Evolutionary conservation across 92 coral and sea anemone genomes (phyloP).

Genomic region (Bergia puertoricense): DNA sequence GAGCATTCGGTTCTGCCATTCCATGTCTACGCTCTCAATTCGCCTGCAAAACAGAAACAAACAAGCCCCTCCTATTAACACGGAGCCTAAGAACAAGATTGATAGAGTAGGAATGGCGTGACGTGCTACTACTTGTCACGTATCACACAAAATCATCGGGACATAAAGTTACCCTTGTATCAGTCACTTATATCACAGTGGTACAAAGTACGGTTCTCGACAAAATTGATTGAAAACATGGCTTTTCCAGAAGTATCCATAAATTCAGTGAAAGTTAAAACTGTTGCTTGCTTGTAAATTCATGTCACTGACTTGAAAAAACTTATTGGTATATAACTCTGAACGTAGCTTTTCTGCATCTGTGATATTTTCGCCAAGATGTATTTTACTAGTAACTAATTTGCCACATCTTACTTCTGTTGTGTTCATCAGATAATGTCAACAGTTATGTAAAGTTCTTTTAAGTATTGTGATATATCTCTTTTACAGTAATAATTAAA

Average conservation of each 20-base stretch:
- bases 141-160: not conserved
- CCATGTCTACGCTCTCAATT: constrained; percentile 58
- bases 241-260: not conserved
- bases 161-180: not conserved
- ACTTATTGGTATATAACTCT: too few relatives aligned
- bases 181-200: not conserved
- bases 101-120: not conserved
- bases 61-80: constrained; percentile 59
- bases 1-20: constrained; percentile 75
- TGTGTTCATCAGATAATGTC: too few relatives aligned
- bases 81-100: not conserved
- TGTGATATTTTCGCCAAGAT: too few relatives aligned
- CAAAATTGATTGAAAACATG: not conserved
- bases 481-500: too few relatives aligned
- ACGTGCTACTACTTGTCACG: not conserved
- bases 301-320: too few relatives aligned
- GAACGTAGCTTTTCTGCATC: too few relatives aligned
- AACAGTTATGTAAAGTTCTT: too few relatives aligned
- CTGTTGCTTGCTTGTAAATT: too few relatives aligned
- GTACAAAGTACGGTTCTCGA: not conserved
- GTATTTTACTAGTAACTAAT: too few relatives aligned
- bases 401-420: too few relatives aligned
- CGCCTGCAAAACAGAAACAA: constrained; percentile 61
- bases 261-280: not conserved
- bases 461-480: too few relatives aligned